Conservation (phyloP, 2,113 vertebrate genomes). For the Dendrocopos noguchii region DNA sequence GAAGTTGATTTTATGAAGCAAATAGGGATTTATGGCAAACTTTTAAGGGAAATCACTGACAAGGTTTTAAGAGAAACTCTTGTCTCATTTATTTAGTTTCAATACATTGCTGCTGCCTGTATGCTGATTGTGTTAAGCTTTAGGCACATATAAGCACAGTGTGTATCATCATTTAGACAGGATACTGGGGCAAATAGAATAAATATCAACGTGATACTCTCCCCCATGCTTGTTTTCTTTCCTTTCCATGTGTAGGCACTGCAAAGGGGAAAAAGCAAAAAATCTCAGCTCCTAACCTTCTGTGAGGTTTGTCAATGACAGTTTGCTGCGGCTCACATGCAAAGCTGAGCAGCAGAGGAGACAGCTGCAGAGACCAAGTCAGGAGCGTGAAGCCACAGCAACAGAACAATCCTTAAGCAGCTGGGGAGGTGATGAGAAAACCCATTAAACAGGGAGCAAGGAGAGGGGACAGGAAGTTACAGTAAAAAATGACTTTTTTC, state of each 20-base stretch:
- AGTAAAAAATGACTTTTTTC: neutral
- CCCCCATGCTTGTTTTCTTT: neutral
- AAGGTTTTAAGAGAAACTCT: constrained; percentile 15
- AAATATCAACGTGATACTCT: neutral
- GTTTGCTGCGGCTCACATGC: neutral
- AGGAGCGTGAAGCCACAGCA: neutral
- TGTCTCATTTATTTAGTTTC: constrained; percentile 28
- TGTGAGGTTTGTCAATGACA: neutral
- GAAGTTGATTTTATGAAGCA: constrained; percentile 20
- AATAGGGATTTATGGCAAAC: constrained; percentile 15
- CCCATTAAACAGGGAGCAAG: neutral
- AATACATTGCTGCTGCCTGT: neutral
- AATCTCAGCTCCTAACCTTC: neutral
- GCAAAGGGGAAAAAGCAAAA: neutral
- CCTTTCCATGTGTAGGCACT: constrained; percentile 13
- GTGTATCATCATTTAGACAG: constrained; percentile 26
- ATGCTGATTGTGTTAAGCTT: neutral
- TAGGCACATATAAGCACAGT: neutral
- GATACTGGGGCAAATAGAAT: neutral
- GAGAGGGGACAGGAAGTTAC: neutral
- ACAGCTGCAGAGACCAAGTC: constrained; percentile 28
- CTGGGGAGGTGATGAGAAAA: neutral
- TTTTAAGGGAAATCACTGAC: constrained; percentile 17
- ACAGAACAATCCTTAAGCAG: neutral
- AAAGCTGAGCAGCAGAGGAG: neutral